Conservation (phyloP, 2,888 invertebrate species). For the Lymantria dispar region DNA sequence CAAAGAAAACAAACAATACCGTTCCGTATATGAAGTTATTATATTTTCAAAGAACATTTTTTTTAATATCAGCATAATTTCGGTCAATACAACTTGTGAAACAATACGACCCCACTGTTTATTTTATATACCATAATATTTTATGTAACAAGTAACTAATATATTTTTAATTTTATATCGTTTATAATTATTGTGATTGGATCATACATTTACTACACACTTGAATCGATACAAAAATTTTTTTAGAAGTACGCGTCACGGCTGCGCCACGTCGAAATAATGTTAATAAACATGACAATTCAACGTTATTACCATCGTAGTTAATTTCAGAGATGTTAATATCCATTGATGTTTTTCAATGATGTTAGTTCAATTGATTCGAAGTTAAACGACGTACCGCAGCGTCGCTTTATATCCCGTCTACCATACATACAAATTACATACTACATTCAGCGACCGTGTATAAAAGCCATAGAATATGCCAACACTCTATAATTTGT, state of each 20-base stretch:
- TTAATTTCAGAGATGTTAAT: slow-evolving; percentile 1
- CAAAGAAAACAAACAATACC: slow-evolving; percentile 52
- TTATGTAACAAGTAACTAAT: slow-evolving; percentile 79
- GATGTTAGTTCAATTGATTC: slow-evolving; percentile 1
- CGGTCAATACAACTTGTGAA: slow-evolving; percentile 77
- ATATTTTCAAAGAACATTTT: slow-evolving; percentile 81
- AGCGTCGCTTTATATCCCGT: slow-evolving; percentile 58
- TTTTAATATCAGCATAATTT: slow-evolving; percentile 73
- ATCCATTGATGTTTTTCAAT: slow-evolving; percentile 3
- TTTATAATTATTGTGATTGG: slow-evolving; percentile 73
- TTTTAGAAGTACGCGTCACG: slow-evolving; percentile 36
- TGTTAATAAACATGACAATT: neutral
- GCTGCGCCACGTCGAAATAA: slow-evolving; percentile 55
- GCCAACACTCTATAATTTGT: slow-evolving; percentile 62
- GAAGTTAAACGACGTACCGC: slow-evolving; percentile 47
- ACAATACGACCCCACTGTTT: slow-evolving; percentile 70
- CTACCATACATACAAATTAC: slow-evolving; percentile 61
- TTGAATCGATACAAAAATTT: slow-evolving; percentile 68
- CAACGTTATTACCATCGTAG: slow-evolving; percentile 5
- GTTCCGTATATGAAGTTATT: slow-evolving; percentile 79
- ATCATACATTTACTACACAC: slow-evolving; percentile 72
- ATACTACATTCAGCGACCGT: slow-evolving; percentile 68
- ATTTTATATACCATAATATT: slow-evolving; percentile 58
- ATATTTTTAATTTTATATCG: slow-evolving; percentile 55
- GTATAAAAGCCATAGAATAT: slow-evolving; percentile 67